Evolutionary conservation across 2,797 vertebrate genomes (phyloP).

Genomic region (Gephyroberyx darwinii): DNA sequence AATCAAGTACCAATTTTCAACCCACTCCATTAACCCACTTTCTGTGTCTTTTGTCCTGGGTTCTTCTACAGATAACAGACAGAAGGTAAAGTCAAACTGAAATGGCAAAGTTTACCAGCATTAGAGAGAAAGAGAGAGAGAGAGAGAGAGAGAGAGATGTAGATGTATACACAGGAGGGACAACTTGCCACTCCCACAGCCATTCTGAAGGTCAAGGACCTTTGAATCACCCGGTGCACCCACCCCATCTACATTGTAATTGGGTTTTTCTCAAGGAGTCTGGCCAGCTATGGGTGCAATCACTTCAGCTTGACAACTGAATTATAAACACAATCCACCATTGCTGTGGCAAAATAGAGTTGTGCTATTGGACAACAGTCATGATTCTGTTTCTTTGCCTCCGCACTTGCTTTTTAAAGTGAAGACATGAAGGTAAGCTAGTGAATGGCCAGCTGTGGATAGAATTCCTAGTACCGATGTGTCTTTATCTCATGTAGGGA

Average conservation of each 20-base stretch:
- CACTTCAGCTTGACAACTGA: slow-evolving; percentile 22
- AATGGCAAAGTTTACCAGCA: slow-evolving; percentile 8
- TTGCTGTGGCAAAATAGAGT: slow-evolving; percentile 1
- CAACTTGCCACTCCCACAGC: neutral
- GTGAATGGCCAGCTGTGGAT: too few species aligned
- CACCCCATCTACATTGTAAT: slow-evolving; percentile 39
- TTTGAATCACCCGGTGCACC: slow-evolving; percentile 2
- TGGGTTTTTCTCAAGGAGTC: slow-evolving; percentile 24
- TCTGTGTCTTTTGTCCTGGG: slow-evolving; percentile 20
- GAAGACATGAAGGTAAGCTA: too few species aligned
- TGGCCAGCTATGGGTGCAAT: slow-evolving; percentile 16
- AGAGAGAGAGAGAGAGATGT: too few species aligned
- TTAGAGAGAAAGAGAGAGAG: too few species aligned
- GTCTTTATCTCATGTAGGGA: neutral
- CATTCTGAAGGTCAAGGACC: slow-evolving; percentile 38
- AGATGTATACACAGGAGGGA: neutral
- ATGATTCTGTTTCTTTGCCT: neutral
- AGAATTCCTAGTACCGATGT: neutral
- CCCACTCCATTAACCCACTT: slow-evolving; percentile 62
- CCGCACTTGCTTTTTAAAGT: neutral
- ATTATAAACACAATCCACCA: slow-evolving; percentile 21
- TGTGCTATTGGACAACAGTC: neutral
- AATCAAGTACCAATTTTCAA: slow-evolving; percentile 70
- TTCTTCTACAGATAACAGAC: slow-evolving; percentile 22
- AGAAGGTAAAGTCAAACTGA: slow-evolving; percentile 13